Percentiles rank a stretch among this genome's conserved stretches.
phyloP scores from a whole-genome alignment of 2,888 invertebrate species.

The Parnassius mnemosyne region DNA sequence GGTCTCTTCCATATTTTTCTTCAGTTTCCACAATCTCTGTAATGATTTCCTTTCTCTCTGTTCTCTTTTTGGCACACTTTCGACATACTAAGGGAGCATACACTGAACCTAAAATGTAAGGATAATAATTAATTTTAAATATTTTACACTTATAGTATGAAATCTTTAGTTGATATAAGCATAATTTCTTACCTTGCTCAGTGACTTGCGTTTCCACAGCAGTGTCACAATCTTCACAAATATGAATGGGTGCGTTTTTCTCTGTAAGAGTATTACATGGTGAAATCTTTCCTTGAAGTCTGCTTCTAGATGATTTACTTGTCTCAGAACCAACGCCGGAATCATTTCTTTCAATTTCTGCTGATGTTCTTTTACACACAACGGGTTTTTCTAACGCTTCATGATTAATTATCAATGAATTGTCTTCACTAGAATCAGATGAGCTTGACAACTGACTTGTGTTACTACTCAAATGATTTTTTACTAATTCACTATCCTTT shows the following conservation, averaged over 20 bases:
- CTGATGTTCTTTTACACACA: slow-evolving; percentile 80
- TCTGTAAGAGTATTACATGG: slow-evolving; percentile 70
- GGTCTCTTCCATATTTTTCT: slow-evolving; percentile 95
- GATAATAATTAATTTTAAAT: slow-evolving; percentile 2
- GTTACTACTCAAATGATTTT: slow-evolving; percentile 82
- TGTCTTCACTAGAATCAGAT: slow-evolving; percentile 93
- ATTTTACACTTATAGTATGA: background rate
- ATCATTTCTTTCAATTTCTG: slow-evolving; percentile 94
- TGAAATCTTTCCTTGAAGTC: slow-evolving; percentile 82
- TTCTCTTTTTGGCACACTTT: slow-evolving; percentile 92
- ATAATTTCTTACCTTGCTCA: slow-evolving; percentile 77
- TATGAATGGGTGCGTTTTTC: slow-evolving; percentile 82
- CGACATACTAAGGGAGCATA: slow-evolving; percentile 91
- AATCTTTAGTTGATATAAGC: background rate
- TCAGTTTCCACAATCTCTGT: slow-evolving; percentile 98
- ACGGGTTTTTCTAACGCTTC: slow-evolving; percentile 78
- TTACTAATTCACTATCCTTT: slow-evolving; percentile 61
- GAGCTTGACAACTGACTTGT: slow-evolving; percentile 89
- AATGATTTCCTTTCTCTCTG: slow-evolving; percentile 95
- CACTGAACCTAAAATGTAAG: slow-evolving; percentile 74
- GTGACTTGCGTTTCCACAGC: slow-evolving; percentile 87
- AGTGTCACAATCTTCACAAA: slow-evolving; percentile 94
- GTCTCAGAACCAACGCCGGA: slow-evolving; percentile 96
- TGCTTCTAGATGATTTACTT: slow-evolving; percentile 90
- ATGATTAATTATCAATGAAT: slow-evolving; percentile 83